Evolutionary conservation across 2,888 invertebrate genomes (phyloP), one percentile per base, ranked within the genome.

Genomic region (Cryptocephalus primarius): DNA sequence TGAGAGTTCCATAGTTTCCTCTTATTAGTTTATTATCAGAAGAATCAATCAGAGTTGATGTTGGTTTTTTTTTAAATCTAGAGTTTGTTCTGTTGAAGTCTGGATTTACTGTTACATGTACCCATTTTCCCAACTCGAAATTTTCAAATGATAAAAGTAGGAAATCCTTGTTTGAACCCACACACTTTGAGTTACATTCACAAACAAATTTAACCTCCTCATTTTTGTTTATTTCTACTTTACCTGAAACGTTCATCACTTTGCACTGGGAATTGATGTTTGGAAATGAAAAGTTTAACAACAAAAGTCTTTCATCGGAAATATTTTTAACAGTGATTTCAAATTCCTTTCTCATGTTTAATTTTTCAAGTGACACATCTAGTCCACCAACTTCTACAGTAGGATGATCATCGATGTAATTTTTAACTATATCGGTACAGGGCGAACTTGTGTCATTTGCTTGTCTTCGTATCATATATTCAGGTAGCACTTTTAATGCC

Each of bases 91-190:
- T 39, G 6, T 43, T 41, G 14, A 22, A 22, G 22, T 22, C 6
- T 22, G 22, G 22, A 44, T 33, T 32, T 22, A 80, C 73, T 60
- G 68, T 72, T 47, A 83, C 74, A 48, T 72, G 68, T 54, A 85
- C 70, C 45, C 70, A 68, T 51, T 83, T 74, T 52, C 76, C 77
- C 31, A 84, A 72, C 62, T 76, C 75, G 60, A 83, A 82, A 32
- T 73, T 72, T 60, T 70, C 72, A 60, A 85, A 85, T 40, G 71
- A 61, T 53, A 85, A 74, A 14, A 79, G 65, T 42, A 83, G 66
- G 34, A 77, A 64, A 70, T 85, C 85, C 51, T 72, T 75, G 9
- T 76, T 75, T 40, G 61, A 64, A 2, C 85, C 85, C 46, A 80
- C 69, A 63, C 77, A 78, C 65, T 74, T 78, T 8, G 78, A 76